Evolutionary conservation across 2,888 invertebrate genomes (phyloP).

Genomic region (Pelosia muscerda): DNA sequence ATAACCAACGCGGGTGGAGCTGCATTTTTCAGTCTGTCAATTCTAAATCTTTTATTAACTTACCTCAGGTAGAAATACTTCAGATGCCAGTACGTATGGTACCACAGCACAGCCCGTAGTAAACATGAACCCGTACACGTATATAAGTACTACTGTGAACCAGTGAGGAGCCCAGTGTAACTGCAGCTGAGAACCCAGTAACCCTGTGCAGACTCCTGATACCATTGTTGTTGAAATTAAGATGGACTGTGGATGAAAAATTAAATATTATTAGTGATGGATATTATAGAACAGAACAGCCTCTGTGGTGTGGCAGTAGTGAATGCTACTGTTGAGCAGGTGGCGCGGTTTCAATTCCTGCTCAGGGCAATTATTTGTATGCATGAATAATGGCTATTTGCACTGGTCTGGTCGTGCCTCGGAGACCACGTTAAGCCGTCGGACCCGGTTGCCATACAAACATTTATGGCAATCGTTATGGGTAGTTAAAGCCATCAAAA

Average conservation of each 20-base stretch:
- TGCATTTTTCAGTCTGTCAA: not conserved
- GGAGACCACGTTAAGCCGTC: no score
- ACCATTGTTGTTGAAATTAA: conserved; percentile 54
- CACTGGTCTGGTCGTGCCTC: no score
- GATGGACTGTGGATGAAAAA: conserved; percentile 53
- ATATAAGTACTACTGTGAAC: conserved; percentile 65
- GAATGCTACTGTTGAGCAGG: no score
- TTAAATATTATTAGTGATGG: not conserved
- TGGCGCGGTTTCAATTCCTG: no score
- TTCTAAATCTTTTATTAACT: not conserved
- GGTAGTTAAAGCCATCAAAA: no score
- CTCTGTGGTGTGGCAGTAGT: no score
- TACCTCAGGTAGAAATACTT: conserved; percentile 78
- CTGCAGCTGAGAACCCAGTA: conserved; percentile 64
- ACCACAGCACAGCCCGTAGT: conserved; percentile 73
- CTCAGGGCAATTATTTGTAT: no score
- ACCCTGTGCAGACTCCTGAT: conserved; percentile 59
- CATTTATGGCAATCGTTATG: no score
- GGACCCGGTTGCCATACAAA: no score
- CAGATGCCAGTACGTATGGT: conserved; percentile 73
- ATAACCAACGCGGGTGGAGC: no score
- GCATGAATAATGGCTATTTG: no score
- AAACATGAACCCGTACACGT: conserved; percentile 67
- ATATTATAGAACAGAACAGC: no score
- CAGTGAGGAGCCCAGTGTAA: conserved; percentile 64